phyloP scores from a whole-genome alignment of 2,113 vertebrate genomes.

The Tachycineta bicolor region DNA sequence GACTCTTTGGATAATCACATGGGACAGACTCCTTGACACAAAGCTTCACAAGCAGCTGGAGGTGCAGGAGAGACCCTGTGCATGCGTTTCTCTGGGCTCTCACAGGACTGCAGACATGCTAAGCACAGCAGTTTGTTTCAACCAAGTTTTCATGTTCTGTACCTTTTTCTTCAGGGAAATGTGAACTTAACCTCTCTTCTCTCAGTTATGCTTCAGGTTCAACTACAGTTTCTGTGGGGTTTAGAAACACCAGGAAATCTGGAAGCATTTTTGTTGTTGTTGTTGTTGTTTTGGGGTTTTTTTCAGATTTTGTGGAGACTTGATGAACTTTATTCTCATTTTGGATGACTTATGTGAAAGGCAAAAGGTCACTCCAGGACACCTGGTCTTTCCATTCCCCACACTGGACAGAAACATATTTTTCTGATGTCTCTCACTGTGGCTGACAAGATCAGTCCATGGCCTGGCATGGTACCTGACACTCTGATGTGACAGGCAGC shows the following conservation, averaged over 20 bases:
- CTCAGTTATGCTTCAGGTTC: not conserved
- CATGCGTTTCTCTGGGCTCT: not conserved
- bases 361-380: not conserved
- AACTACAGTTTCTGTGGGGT: not conserved
- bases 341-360: not conserved
- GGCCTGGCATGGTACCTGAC: not conserved
- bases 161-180: not conserved
- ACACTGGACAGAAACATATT: not conserved
- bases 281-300: not conserved
- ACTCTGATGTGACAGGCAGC: not conserved
- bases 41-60: not conserved
- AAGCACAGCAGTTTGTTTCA: not conserved
- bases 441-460: not conserved
- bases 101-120: not conserved
- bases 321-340: not conserved
- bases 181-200: not conserved
- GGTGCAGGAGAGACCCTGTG: not conserved
- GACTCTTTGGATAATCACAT: not conserved
- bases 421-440: not conserved
- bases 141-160: not conserved
- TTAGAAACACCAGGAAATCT: not conserved
- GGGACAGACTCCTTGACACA: not conserved
- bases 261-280: not conserved
- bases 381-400: not conserved
- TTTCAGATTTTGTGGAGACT: not conserved